Evolutionary conservation across 2,888 invertebrate genomes (phyloP).

Genomic region (Aquatica leii): DNA sequence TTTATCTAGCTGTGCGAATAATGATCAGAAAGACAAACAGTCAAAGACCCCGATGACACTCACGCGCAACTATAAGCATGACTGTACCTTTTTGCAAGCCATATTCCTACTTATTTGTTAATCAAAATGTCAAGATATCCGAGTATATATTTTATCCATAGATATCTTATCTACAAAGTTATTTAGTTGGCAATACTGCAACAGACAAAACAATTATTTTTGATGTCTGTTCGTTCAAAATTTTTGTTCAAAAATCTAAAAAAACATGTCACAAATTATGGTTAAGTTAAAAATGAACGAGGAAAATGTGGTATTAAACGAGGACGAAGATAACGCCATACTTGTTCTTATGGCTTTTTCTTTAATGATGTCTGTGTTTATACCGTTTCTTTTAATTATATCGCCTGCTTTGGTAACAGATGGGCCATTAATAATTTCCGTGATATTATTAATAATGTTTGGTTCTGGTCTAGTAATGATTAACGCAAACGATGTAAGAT

Average conservation of each 20-base stretch:
- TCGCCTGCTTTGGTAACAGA: constrained; percentile 46
- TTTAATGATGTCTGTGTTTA: constrained; percentile 44
- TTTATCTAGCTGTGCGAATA: too few species aligned
- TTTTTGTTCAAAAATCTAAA: neutral
- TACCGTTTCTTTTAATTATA: constrained; percentile 46
- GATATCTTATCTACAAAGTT: too few species aligned
- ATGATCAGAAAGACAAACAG: too few species aligned
- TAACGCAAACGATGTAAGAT: neutral
- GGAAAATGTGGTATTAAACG: constrained; percentile 22
- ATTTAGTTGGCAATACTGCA: too few species aligned
- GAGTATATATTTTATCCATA: too few species aligned
- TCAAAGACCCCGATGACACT: too few species aligned
- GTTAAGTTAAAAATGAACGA: constrained; percentile 24
- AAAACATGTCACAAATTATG: constrained; percentile 2
- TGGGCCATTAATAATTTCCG: constrained; percentile 40
- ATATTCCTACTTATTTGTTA: too few species aligned
- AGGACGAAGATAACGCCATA: constrained; percentile 46
- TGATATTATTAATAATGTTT: constrained; percentile 38
- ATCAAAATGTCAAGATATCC: too few species aligned
- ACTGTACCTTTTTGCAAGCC: too few species aligned
- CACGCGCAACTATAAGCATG: too few species aligned
- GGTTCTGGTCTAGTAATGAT: constrained; percentile 41
- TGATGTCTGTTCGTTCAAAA: too few species aligned
- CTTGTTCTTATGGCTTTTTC: constrained; percentile 46
- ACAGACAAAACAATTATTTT: too few species aligned